Evolutionary conservation across 1,140 invertebrate species (phyloP), one percentile per base, ranked within the genome.

Genomic region (Portunus trituberculatus): DNA sequence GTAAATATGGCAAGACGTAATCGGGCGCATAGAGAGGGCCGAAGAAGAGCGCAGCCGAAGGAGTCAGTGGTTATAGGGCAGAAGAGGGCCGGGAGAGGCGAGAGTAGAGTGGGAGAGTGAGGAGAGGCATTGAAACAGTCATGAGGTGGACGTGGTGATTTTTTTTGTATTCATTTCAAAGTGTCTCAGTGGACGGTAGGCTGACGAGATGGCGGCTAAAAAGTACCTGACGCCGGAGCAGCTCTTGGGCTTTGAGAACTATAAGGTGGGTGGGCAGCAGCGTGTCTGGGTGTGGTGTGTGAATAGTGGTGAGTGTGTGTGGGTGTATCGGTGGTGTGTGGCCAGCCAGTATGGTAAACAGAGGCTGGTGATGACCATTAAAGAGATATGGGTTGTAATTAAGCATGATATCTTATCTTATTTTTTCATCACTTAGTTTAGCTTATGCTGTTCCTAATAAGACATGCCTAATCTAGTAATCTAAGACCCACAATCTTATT

Each of bases 181-280:
- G 67, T 76, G 67, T 76, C 67, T n/a, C 20, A n/a, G 90, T 76
- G 90, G 67, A 67, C 67, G 90, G 89, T 25, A 84, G 6, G 16
- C 25, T 25, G 39, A 29, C 82, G 91, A 84, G 12, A 95, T 95
- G 94, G 59, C 90, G 28, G 39, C 52, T 12, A 32, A 91, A n/a
- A 39, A 59, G 89, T 99, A 99, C 97, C 97, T 99, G 92, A 98
- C 97, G 67, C 97, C 97, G 93, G 98, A 98, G 96, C 98, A 99
- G 96, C 97, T 99, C 83, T 97, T 98, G 96, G 99, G 99, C 86
- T 99, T 99, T 97, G 98, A 99, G 97, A 98, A 98, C 97, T 99
- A 99, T 97, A 99, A 99, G 98, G 99, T 99, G 97, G 96, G 96
- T 14, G 4, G 45, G 14, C 12, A 52, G 89, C 25, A 8, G 46